Evolutionary conservation across 2,797 vertebrate species (phyloP), one percentile per base, ranked within the genome.

Genomic region (Manis crassicaudata): DNA sequence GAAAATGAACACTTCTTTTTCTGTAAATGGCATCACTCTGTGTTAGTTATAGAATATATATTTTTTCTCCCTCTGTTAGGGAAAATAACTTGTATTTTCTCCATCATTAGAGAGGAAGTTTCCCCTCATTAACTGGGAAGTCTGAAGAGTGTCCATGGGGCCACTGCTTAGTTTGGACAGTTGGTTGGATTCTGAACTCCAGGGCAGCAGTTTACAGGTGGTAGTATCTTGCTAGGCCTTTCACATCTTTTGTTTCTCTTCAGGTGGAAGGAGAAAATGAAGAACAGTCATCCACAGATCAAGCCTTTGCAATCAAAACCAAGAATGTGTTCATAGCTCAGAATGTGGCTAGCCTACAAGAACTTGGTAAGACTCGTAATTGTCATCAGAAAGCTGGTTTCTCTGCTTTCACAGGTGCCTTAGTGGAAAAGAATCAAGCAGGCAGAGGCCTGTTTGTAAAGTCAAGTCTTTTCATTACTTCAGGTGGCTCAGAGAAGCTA

Each of bases 281-380:
- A 17, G 99, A 99, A 93, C 99, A 99, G 98, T 97, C 99, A 56
- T 98, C 98, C 14, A 97, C 99, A 95, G 99, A 99, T 98, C 99
- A 99, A 97, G 99, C 99, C 76, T 98, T 99, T 97, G 99, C 99
- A 92, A 98, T 99, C 97, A 99, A 99, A 99, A 99, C 99, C 97
- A 99, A 99, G 99, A 99, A 99, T 98, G 99, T 99, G 96, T 99
- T 99, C 98, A 99, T 99, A 80, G 99, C 99, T 97, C 99, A 99
- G 99, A 99, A 99, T 27, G 99, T 99, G 98, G 99, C 99, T 97
- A 99, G 99, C 98, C 99, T 99, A 98, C 99, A 99, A 97, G 99
- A 99, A 98, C 99, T 99, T 29, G 99, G 99, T 99, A 97, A 99
- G 99, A 97, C 5, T 72, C 96, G 94, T 32, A 14, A 0, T 21